Base-by-base conservation (phyloP, 2,888 invertebrate species). In the Diachrysia chrysitis region DNA sequence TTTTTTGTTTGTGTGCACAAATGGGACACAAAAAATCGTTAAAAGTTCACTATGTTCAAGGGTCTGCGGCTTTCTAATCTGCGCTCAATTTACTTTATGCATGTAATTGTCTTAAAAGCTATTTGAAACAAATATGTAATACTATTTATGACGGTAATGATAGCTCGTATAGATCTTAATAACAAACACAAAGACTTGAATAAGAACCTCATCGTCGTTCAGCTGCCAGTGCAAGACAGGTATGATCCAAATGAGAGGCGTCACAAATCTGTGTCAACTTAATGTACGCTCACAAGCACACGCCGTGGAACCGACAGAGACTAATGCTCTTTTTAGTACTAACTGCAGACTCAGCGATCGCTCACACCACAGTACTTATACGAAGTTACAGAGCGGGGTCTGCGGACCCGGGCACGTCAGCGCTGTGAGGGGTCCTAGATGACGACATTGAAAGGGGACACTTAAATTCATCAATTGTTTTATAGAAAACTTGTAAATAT, bases 251-350 rank as follows among this genome's bases (percentile, higher is more conserved):
- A 55, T 58, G 29, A 66, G 71, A 32, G 59, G 23, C 55, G 64
- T 68, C 42, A 63, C 71, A 54, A 54, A 66, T 73, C 55, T 70
- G 29, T 42, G 51, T 55, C 58, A 55, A 7, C 14, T 46, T 35
- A 64, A 62, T 64, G 66, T 35, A 66, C 46, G 53, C 51, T 48
- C 32, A 14, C 37, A 4, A 59, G 63, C 25, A 29, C 19, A 51
- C 48, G n/a, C 54, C 19, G 66, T 70, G 78, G 58, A 9, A 16
- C 21, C 17, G 70, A 78, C 74, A 56, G 29, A 63, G 65, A 76
- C 55, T 70, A 65, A 78, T 76, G 62, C 48, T 58, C 61, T 46
- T 63, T 48, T 64, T 61, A 63, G 58, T 56, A 51, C 59, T 35
- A 55, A 25, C 48, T 46, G 32, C 42, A 42, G 17, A 35, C 60